Base-by-base conservation (phyloP, 2,888 invertebrate species). In the Dynastes hyllus region DNA sequence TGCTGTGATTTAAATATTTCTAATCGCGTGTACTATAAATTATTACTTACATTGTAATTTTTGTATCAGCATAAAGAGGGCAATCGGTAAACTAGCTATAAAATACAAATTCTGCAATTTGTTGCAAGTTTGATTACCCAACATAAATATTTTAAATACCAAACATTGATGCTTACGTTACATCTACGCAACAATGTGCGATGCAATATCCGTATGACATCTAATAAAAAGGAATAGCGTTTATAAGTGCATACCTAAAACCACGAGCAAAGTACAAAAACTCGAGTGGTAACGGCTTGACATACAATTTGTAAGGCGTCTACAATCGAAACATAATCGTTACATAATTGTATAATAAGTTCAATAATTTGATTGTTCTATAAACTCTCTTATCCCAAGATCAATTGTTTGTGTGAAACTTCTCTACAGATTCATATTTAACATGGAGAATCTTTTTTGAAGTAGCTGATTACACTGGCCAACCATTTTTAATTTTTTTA, bases 51-150 rank as follows among this genome's bases (percentile, higher is more conserved):
- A 22, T 58, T 22, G 22, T 8, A 58, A 58, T 58, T 16, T 58
- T 22, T 22, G 16, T 22, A 58, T 16, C 55, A 58, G 55, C 16
- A 58, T 5, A 16, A 58, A 16, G 8, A 58, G 22, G 9, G 55
- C 22, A 22, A 22, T 22, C 5, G 3, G 2, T 8, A 58, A 22
- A 58, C 22, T 58, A 8, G 55, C 55, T 22, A 22, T 58, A 22
- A 37, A 16, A 5, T 16, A 22, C 16, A 5, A 45, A 45, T 45
- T 45, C 45, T 16, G 22, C 16, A 58, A 22, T 29, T 27, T 63
- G 63, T 29, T 29, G 27, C 13, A 63, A 63, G 27, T 63, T 63
- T 63, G 63, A 63, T 63, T 63, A 63, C 32, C 27, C 13, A 63
- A 32, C 32, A 32, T 63, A 63, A 55, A 55, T 55, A 45, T 45